Evolutionary conservation across 2,888 invertebrate genomes (phyloP).

Genomic region (Ormyrus thymus): DNA sequence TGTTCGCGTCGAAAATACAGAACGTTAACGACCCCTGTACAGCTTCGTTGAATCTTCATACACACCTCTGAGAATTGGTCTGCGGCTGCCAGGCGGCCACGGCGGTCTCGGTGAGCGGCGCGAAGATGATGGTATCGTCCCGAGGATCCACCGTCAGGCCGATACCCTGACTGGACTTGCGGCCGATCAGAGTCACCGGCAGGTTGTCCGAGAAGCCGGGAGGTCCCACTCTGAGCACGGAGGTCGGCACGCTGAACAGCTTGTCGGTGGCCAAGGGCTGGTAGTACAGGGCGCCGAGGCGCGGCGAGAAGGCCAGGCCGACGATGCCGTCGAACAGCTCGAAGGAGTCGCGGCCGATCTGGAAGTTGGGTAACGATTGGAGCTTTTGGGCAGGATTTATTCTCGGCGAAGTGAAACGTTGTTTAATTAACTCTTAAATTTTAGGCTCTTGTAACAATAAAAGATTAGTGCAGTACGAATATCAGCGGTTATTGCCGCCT

Average conservation of each 20-base stretch:
- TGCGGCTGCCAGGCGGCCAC: conserved; percentile 87
- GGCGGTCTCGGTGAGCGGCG: conserved; percentile 87
- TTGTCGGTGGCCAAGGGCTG: conserved; percentile 86
- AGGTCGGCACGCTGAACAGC: conserved; percentile 86
- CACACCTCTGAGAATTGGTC: conserved; percentile 84
- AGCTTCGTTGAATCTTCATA: too few species aligned
- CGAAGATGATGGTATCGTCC: conserved; percentile 86
- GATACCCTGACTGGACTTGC: conserved; percentile 89
- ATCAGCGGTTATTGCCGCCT: too few species aligned
- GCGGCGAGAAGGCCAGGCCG: conserved; percentile 82
- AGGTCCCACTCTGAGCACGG: conserved; percentile 84
- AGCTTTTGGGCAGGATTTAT: too few species aligned
- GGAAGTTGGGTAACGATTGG: not conserved
- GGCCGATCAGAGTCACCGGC: conserved; percentile 86
- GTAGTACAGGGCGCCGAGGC: conserved; percentile 80
- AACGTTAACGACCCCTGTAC: too few species aligned
- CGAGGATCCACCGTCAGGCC: conserved; percentile 83
- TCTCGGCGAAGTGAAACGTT: too few species aligned
- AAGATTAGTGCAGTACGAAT: too few species aligned
- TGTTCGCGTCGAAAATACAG: too few species aligned
- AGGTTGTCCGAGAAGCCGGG: conserved; percentile 82
- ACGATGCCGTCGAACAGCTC: conserved; percentile 86
- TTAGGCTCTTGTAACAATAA: too few species aligned
- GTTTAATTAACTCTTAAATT: too few species aligned
- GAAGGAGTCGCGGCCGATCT: conserved; percentile 82